Base-by-base conservation (phyloP, 2,888 invertebrate genomes). In the Dyspetes luteomarginatus region DNA sequence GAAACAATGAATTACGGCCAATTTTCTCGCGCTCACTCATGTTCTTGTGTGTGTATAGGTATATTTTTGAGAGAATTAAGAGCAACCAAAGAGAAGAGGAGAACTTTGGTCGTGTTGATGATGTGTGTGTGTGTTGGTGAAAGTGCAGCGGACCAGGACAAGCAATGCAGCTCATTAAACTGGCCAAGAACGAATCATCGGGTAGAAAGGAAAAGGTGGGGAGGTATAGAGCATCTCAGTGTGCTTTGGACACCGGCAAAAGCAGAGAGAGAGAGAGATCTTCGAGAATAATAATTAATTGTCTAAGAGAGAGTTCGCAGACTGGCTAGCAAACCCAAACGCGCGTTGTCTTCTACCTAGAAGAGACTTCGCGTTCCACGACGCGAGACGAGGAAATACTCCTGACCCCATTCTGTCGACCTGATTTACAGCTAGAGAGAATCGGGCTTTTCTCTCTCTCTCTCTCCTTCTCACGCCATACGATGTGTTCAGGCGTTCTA, bases 1-100 rank as follows among this genome's bases (percentile, higher is more conserved):
- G 76, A 80, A 80, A 80, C 76, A 80, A 80, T 80, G 80, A 80
- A 72, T 75, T 72, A 76, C 71, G 69, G 75, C 71, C 80, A 80
- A 76, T 80, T 80, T 80, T 62, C 75, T 71, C 22, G 55, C 24
- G 24, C 50, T 50, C 36, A 58, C 77, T 56, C 41, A 17, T 1
- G 36, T 24, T 19, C 15, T 48, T 12, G 12, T 2, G 7, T 24
- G 28, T 58, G 19, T 4, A 12, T 19, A 12, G n/a, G 28, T 41
- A 48, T 50, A 12, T 41, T 9, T n/a, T 50, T 19, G 60, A 60
- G 26, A 41, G 26, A 26, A 68, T 30, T 22, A 52, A 62, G 62
- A 28, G 41, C 36, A 28, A 7, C 9, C 9, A 28, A 48, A 50
- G 64, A n/a, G 43, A 41, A 56, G 26, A 48, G 67, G 30, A 17